phyloP scores from a whole-genome alignment of 1,140 invertebrate species.

The Drosophila aff. region DNA sequence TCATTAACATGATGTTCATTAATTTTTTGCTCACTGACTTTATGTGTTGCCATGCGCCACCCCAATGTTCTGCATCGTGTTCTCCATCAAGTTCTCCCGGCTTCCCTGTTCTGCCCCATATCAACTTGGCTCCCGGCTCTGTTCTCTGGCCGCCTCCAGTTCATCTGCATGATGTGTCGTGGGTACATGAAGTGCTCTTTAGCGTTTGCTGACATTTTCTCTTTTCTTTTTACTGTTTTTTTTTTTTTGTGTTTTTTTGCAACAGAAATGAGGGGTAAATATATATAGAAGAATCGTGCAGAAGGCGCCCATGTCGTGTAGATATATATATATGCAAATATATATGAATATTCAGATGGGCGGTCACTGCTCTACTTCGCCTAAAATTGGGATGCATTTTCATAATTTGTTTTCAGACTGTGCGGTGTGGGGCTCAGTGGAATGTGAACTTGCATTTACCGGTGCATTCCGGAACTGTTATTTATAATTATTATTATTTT shows the following conservation, averaged over 20 bases:
- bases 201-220: slow-evolving; percentile 80
- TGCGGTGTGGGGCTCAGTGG: slow-evolving; percentile 37
- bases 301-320: slow-evolving; percentile 16
- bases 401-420: slow-evolving; percentile 48
- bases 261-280: slow-evolving; percentile 25
- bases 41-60: slow-evolving; percentile 31
- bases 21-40: slow-evolving; percentile 41
- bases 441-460: slow-evolving; percentile 39
- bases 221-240: slow-evolving; percentile 18
- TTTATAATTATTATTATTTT: not conserved
- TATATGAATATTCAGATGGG: slow-evolving; percentile 35
- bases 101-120: slow-evolving; percentile 5
- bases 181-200: slow-evolving; percentile 70
- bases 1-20: slow-evolving; percentile 31
- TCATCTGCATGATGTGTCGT: slow-evolving; percentile 55
- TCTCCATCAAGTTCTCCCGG: slow-evolving; percentile 31
- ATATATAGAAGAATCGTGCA: slow-evolving; percentile 28
- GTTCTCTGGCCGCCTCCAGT: slow-evolving; percentile 24
- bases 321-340: not conserved
- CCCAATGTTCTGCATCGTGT: slow-evolving; percentile 48
- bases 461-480: not conserved
- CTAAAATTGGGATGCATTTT: slow-evolving; percentile 49
- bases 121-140: slow-evolving; percentile 7
- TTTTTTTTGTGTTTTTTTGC: slow-evolving; percentile 12
- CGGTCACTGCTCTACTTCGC: slow-evolving; percentile 72